These are phyloP conservation scores for Genyomyrus donnyi DNA, from an alignment of 2,113 vertebrate species.

Conservation along the genomic window DNA sequence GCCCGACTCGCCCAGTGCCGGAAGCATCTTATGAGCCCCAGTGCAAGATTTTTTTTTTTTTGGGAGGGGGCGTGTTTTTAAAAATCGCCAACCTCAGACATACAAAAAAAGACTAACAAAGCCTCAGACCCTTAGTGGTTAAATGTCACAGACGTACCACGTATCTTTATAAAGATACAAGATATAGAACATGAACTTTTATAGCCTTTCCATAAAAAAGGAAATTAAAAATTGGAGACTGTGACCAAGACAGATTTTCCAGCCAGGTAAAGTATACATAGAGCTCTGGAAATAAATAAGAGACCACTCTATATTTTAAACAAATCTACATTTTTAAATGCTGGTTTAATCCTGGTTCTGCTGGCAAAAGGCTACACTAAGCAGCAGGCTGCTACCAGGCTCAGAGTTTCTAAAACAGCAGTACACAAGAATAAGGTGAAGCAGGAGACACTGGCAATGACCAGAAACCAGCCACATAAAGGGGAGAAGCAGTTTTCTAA, in stretches of 20 bases:
- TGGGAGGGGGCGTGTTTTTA: neutral
- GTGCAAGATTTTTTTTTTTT: neutral
- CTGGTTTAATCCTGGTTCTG: neutral
- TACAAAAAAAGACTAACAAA: too few relatives aligned
- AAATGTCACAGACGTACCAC: neutral
- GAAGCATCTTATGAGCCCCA: neutral
- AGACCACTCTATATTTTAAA: too few relatives aligned
- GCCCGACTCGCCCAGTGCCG: neutral
- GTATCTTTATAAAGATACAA: neutral
- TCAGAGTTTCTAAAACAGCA: neutral
- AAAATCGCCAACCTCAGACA: neutral
- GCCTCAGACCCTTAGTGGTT: neutral
- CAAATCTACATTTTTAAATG: too few relatives aligned
- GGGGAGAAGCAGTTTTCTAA: neutral
- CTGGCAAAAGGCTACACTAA: neutral
- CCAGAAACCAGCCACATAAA: too few relatives aligned
- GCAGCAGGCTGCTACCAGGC: neutral
- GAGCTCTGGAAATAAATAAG: neutral
- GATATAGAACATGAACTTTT: neutral
- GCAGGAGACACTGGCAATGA: too few relatives aligned
- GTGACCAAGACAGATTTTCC: neutral
- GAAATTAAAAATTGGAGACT: neutral
- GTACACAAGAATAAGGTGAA: neutral
- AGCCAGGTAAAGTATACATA: neutral
- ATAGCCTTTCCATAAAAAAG: neutral